Evolutionary conservation across 2,797 vertebrate genomes (phyloP).

Genomic region (Sparidentex hasta): DNA sequence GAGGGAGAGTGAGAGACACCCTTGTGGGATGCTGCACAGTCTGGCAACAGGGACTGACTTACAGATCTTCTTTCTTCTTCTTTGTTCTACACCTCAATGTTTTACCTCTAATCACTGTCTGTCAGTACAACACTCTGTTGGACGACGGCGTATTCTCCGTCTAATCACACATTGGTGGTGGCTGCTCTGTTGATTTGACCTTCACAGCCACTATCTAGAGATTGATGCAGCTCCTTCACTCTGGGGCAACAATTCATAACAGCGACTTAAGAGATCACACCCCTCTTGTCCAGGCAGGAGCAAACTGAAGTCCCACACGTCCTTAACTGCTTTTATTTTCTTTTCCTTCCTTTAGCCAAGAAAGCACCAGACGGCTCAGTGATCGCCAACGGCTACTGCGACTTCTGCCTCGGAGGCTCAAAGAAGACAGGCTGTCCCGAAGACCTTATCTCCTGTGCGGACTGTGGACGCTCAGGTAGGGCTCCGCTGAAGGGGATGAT

Average conservation of each 20-base stretch:
- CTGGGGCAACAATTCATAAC: slow-evolving; percentile 57
- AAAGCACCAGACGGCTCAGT: slow-evolving; percentile 94
- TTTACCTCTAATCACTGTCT: slow-evolving; percentile 49
- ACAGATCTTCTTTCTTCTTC: slow-evolving; percentile 20
- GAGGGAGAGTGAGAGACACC: slow-evolving; percentile 32
- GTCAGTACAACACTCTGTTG: slow-evolving; percentile 24
- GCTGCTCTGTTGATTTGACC: slow-evolving; percentile 32
- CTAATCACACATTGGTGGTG: slow-evolving; percentile 34
- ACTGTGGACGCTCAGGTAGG: slow-evolving; percentile 95
- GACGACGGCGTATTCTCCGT: slow-evolving; percentile 15
- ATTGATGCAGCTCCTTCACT: slow-evolving; percentile 35
- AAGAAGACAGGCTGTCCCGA: slow-evolving; percentile 97
- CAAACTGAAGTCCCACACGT: slow-evolving; percentile 19
- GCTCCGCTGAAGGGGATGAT: slow-evolving; percentile 76
- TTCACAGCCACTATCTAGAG: slow-evolving; percentile 31
- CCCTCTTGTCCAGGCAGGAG: background rate
- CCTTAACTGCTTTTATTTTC: slow-evolving; percentile 44
- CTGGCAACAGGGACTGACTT: slow-evolving; percentile 38
- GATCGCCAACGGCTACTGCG: slow-evolving; percentile 95
- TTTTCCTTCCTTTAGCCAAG: slow-evolving; percentile 85
- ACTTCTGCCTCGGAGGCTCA: slow-evolving; percentile 95
- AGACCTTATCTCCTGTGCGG: slow-evolving; percentile 96
- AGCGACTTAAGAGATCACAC: slow-evolving; percentile 21
- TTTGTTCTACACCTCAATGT: slow-evolving; percentile 47
- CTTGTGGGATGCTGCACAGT: slow-evolving; percentile 8